Conservation (phyloP, 2,797 vertebrate genomes). For the Phoebastria nigripes region DNA sequence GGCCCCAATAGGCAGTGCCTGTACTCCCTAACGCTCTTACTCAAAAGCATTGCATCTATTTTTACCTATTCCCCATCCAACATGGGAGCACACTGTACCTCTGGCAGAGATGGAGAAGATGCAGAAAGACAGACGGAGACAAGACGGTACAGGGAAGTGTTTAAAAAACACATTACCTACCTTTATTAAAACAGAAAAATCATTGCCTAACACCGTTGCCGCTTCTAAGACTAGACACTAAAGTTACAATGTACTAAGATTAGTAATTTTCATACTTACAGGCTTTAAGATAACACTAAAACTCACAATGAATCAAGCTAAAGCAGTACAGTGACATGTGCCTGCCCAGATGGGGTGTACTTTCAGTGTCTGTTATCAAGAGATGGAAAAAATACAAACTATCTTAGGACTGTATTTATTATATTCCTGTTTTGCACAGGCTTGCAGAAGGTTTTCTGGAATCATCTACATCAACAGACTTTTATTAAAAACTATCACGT, state of each 20-base stretch:
- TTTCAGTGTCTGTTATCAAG: background rate
- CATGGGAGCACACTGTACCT: background rate
- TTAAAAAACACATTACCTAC: background rate
- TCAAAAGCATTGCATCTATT: background rate
- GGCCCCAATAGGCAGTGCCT: background rate
- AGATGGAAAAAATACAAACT: background rate
- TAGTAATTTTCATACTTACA: background rate
- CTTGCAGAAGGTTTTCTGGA: background rate
- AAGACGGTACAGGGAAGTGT: background rate
- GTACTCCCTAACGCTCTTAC: background rate
- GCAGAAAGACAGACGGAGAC: background rate
- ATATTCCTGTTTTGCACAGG: background rate
- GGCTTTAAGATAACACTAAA: background rate
- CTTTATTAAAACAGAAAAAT: background rate
- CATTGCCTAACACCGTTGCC: background rate
- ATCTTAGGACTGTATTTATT: background rate
- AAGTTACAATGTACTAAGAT: background rate
- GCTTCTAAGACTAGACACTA: background rate
- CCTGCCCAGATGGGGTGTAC: background rate
- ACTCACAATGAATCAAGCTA: background rate
- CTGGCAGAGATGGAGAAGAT: background rate
- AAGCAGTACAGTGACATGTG: background rate
- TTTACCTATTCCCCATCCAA: background rate
- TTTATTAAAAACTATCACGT: background rate
- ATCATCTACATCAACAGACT: background rate